phyloP scores from a whole-genome alignment of 2,888 invertebrate genomes.

The Helicoverpa assulta region DNA sequence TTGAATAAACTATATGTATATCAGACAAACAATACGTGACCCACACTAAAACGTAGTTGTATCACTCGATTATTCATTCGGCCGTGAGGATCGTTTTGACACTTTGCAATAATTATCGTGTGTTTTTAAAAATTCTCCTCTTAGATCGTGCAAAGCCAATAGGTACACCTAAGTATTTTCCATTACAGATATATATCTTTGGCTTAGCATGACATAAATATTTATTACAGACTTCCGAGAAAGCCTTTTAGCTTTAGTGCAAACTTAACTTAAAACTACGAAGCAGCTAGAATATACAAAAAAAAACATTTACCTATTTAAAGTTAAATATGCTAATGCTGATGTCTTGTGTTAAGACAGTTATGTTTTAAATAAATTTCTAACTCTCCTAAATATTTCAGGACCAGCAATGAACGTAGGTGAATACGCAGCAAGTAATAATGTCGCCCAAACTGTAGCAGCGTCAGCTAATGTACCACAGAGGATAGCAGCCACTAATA shows the following conservation, averaged over 20 bases:
- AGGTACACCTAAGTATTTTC: too few species aligned
- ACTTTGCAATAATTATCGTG: too few species aligned
- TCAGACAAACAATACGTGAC: too few species aligned
- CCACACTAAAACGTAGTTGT: too few species aligned
- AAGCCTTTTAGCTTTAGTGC: background rate
- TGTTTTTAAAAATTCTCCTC: too few species aligned
- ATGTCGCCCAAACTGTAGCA: slow-evolving; percentile 61
- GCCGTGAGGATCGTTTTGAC: too few species aligned
- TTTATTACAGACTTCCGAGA: background rate
- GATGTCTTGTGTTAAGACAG: background rate
- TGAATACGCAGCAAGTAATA: slow-evolving; percentile 76
- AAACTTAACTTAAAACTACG: too few species aligned
- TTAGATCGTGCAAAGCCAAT: too few species aligned
- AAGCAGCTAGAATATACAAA: background rate
- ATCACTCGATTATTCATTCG: too few species aligned
- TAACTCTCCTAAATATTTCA: slow-evolving; percentile 56
- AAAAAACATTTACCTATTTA: background rate
- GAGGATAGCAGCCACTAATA: slow-evolving; percentile 58
- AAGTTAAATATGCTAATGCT: background rate
- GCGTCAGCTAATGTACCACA: slow-evolving; percentile 67
- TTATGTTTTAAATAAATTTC: background rate
- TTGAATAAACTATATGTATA: background rate
- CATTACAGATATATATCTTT: too few species aligned
- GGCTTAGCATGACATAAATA: background rate
- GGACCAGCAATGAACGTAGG: slow-evolving; percentile 78